A percentile compares a stretch with the other conserved stretches of the same genome.
phyloP scores from a whole-genome alignment of 2,888 invertebrate genomes.

The Trissolcus brochymenae region DNA sequence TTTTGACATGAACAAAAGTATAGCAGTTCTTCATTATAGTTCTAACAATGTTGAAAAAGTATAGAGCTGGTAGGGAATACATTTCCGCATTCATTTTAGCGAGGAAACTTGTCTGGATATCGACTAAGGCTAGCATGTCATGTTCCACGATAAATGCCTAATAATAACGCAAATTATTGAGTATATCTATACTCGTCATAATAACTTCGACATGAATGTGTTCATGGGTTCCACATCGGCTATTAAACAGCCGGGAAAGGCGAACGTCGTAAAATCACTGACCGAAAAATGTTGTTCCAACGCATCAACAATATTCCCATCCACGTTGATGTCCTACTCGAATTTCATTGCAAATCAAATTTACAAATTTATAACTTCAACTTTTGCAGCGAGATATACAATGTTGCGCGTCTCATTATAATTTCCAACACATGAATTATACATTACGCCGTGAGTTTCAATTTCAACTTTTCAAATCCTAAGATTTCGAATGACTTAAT shows the following conservation, averaged over 20 bases:
- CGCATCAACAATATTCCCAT: conserved; percentile 1
- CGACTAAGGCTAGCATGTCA: conserved; percentile 33
- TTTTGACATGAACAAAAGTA: too few species aligned
- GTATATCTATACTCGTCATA: conserved; percentile 47
- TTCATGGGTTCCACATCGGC: conserved; percentile 2
- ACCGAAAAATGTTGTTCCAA: conserved; percentile 1
- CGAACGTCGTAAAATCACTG: too few species aligned
- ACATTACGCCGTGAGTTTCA: too few species aligned
- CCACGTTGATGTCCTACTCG: too few species aligned
- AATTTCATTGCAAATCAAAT: too few species aligned
- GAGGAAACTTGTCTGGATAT: conserved; percentile 22
- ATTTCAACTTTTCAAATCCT: too few species aligned
- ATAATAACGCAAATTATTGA: conserved; percentile 58
- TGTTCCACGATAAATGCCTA: conserved; percentile 46
- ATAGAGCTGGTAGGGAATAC: conserved; percentile 18
- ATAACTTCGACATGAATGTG: conserved; percentile 23
- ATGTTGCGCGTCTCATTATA: too few species aligned
- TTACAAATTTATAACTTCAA: too few species aligned
- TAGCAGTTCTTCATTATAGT: conserved; percentile 25
- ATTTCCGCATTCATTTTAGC: conserved; percentile 45
- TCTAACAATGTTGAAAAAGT: conserved; percentile 18
- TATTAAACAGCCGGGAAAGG: neutral
- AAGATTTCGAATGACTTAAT: too few species aligned
- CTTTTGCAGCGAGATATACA: too few species aligned
- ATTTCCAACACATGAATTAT: too few species aligned